A percentile compares a stretch with the other conserved stretches of the same genome.
phyloP scores from a whole-genome alignment of 2,113 vertebrate species.

The Ammodytes marinus region DNA sequence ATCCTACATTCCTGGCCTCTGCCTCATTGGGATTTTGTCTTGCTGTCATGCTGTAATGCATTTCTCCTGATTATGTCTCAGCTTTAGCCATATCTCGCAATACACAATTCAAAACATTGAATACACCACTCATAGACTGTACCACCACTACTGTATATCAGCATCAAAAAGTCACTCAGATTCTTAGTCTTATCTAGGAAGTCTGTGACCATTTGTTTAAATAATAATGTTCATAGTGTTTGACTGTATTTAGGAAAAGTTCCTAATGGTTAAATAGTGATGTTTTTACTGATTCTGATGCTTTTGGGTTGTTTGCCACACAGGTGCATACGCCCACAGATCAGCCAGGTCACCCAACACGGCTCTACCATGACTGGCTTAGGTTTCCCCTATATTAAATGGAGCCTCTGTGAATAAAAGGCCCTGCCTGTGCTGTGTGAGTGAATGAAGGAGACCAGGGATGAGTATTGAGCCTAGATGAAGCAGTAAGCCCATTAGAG shows the following conservation, averaged over 20 bases:
- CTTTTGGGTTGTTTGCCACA: conserved; percentile 3
- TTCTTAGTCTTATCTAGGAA: neutral
- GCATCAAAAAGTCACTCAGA: neutral
- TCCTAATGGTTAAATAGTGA: neutral
- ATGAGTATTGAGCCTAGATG: conserved; percentile 70
- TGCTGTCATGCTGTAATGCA: neutral
- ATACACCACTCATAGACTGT: too few relatives aligned
- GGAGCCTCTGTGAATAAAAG: conserved; percentile 80
- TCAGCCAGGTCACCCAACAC: conserved; percentile 76
- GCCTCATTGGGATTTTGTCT: conserved; percentile 10
- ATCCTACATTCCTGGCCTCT: conserved; percentile 10
- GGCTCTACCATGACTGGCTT: conserved; percentile 75
- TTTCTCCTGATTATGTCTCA: conserved; percentile 14
- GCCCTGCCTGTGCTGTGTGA: conserved; percentile 50
- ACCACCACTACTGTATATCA: too few relatives aligned
- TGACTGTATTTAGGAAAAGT: neutral
- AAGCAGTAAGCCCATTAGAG: conserved; percentile 79
- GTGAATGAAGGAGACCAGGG: conserved; percentile 80
- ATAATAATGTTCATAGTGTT: neutral
- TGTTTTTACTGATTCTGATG: neutral
- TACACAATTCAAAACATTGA: neutral
- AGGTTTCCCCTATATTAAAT: conserved; percentile 84
- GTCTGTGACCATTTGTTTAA: neutral
- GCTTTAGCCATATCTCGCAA: neutral
- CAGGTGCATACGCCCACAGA: conserved; percentile 51